phyloP scores from a whole-genome alignment of 2,888 invertebrate genomes.

The Microplitis deprimator region DNA sequence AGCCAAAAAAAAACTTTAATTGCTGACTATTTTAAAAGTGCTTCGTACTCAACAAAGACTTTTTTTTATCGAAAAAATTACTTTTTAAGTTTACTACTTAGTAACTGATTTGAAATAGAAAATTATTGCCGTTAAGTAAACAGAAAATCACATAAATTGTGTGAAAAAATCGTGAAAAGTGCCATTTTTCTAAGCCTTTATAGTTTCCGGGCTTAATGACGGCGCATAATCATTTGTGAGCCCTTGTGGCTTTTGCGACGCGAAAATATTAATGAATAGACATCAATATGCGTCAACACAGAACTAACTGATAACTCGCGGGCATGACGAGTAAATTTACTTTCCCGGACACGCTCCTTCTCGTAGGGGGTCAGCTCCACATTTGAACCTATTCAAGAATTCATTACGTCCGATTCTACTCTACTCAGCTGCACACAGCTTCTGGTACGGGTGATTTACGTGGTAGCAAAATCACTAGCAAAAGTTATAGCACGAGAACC shows the following conservation, averaged over 20 bases:
- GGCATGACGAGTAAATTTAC: not conserved
- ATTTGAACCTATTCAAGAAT: conserved; percentile 58
- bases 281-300: not conserved
- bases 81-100: not conserved
- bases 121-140: not conserved
- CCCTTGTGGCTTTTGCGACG: too few species aligned
- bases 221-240: too few species aligned
- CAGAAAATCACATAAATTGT: not conserved
- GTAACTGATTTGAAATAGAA: not conserved
- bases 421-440: conserved; percentile 15
- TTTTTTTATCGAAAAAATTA: not conserved
- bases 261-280: not conserved
- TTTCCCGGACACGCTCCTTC: conserved; percentile 13
- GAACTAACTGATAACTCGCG: not conserved
- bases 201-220: too few species aligned
- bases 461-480: conserved; percentile 20
- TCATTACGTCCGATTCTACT: conserved; percentile 60
- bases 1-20: not conserved
- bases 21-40: not conserved
- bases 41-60: not conserved
- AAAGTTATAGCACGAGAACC: not conserved
- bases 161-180: not conserved
- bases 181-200: too few species aligned
- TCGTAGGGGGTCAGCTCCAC: conserved; percentile 28
- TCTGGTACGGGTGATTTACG: conserved; percentile 33